Evolutionary conservation across 2,113 vertebrate genomes (phyloP), one percentile per base, ranked within the genome.

Genomic region (Muscicapa adusta): DNA sequence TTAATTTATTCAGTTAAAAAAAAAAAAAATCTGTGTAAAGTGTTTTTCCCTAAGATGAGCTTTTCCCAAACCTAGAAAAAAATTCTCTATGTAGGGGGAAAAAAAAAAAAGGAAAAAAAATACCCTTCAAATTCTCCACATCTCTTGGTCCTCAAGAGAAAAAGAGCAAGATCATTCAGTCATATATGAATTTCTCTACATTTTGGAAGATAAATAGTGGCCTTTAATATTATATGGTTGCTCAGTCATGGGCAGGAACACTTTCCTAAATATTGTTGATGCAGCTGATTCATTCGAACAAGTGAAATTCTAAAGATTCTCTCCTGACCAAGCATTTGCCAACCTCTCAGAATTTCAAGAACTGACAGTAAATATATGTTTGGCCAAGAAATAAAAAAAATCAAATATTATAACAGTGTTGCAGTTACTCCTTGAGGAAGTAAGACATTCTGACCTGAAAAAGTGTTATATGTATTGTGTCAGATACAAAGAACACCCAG

Each of bases 321-420:
- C 5, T 47, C 8, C 9, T 6, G 14, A 60, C 8, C 0, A 1
- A 48, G 7, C 47, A 47, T 48, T 23, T 3, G 0, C 4, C 34
- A 82, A 11, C 18, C 10, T 38, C 48, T 72, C 34, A 34, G 36
- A 65, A 9, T 60, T 75, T 70, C 18, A 51, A 82, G 28, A 85
- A 71, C 43, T 67, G 57, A 60, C 22, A 43, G 8, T 47, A 63
- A 75, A 86, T 56, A 14, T 50, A 22, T 10, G 7, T 68, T 63
- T 65, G 14, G 8, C 2, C 16, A 57, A 79, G 72, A 53, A 23
- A 10, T 12, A 56, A 57, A 79, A 68, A 42, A 14, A 12, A 22
- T 20, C 29, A 18, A 81, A 50, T 25, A 38, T 71, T 71, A 5
- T n/a, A 60, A 71, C 29, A 51, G 12, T 24, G 29, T 50, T 67